These are phyloP conservation scores for Scotopteryx bipunctaria DNA, from an alignment of 2,888 invertebrate genomes.

Conservation along the genomic window DNA sequence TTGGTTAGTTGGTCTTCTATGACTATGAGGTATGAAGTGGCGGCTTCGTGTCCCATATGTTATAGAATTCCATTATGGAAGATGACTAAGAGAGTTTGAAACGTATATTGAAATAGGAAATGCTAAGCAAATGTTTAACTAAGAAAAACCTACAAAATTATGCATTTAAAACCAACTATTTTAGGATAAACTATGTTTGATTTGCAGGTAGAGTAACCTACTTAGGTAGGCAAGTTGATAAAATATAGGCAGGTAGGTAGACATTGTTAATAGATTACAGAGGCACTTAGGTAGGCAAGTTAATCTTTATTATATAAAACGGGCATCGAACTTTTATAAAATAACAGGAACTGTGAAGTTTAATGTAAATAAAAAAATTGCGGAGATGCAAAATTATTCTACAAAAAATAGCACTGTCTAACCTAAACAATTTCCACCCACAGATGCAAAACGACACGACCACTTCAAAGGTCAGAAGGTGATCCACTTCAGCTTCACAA, in stretches of 20 bases:
- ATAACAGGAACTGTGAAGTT: not conserved
- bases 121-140: constrained; percentile 12
- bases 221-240: not conserved
- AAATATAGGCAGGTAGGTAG: not conserved
- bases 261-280: not conserved
- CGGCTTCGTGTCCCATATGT: constrained; percentile 63
- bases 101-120: constrained; percentile 33
- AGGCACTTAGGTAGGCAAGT: not conserved
- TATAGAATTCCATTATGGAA: constrained; percentile 40
- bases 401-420: not conserved
- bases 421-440: constrained; percentile 13
- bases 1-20: constrained; percentile 39
- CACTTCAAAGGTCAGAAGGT: constrained; percentile 86
- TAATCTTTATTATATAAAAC: not conserved
- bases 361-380: too few relatives aligned
- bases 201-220: too few relatives aligned
- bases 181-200: too few relatives aligned
- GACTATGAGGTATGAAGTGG: constrained; percentile 64
- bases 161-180: not conserved
- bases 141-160: not conserved
- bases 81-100: constrained; percentile 37
- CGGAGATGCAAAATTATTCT: not conserved
- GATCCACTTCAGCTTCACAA: constrained; percentile 88
- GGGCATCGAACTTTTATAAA: constrained; percentile 21
- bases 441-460: constrained; percentile 87